Conservation (phyloP, 2,113 vertebrate genomes). For the Atractosteus spatula region DNA sequence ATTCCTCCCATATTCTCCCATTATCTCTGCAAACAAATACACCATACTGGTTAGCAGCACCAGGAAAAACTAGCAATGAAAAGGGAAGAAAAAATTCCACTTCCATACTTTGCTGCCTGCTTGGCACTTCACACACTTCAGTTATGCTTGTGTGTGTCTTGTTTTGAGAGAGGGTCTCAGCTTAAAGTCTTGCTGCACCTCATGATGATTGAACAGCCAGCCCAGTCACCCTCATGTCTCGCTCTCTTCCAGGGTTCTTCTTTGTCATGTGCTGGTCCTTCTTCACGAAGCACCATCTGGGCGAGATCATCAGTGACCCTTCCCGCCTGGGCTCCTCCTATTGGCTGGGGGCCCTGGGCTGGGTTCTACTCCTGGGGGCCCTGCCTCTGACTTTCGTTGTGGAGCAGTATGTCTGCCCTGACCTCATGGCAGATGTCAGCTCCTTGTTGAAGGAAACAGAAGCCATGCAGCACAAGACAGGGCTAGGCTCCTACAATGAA, state of each 20-base stretch:
- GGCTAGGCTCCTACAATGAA: slow-evolving; percentile 29
- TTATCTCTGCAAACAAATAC: no score
- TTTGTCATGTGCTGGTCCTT: slow-evolving; percentile 69
- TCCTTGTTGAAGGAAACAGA: slow-evolving; percentile 42
- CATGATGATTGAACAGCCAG: neutral
- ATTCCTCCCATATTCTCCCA: no score
- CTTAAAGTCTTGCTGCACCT: neutral
- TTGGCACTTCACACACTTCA: neutral
- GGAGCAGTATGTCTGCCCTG: slow-evolving; percentile 53
- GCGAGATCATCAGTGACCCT: slow-evolving; percentile 53
- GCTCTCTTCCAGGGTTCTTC: slow-evolving; percentile 58
- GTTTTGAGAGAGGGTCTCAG: neutral
- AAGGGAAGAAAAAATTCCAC: no score
- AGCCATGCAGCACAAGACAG: neutral
- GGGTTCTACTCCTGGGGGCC: slow-evolving; percentile 43
- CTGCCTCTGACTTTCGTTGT: slow-evolving; percentile 43
- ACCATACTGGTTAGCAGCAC: no score
- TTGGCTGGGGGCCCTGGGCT: slow-evolving; percentile 61
- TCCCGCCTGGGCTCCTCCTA: slow-evolving; percentile 54
- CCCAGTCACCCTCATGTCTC: neutral
- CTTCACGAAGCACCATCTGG: slow-evolving; percentile 62
- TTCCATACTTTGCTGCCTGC: neutral
- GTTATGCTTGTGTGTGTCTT: neutral
- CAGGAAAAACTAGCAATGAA: no score
- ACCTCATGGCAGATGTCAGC: slow-evolving; percentile 45